Percentiles rank a stretch among this genome's conserved stretches.
Conservation (phyloP, 2,113 vertebrate species). For the Silurus glanis region DNA sequence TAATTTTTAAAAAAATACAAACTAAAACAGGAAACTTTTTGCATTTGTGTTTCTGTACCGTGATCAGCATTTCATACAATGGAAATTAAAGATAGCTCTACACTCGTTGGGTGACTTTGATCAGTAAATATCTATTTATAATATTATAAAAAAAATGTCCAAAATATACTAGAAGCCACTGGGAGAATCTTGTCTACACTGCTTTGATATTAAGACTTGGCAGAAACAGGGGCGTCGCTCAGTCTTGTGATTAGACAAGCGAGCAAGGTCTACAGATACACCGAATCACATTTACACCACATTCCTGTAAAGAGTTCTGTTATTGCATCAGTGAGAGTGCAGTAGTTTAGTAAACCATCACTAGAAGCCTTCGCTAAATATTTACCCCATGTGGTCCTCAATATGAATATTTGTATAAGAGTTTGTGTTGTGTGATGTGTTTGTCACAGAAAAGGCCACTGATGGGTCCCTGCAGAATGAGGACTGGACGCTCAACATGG, state of each 20-base stretch:
- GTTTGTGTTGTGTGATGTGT: slow-evolving; percentile 31
- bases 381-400: neutral
- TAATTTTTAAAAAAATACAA: neutral
- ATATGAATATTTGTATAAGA: neutral
- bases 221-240: neutral
- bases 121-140: no score
- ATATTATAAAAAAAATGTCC: neutral
- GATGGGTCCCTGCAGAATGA: slow-evolving; percentile 95
- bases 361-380: neutral
- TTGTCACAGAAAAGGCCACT: slow-evolving; percentile 87
- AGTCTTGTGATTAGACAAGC: slow-evolving; percentile 4
- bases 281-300: neutral
- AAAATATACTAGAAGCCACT: neutral
- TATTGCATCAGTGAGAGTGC: neutral
- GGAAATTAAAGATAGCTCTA: neutral
- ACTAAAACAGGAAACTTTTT: neutral
- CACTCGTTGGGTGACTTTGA: neutral
- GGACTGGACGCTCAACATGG: slow-evolving; percentile 98
- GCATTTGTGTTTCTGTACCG: neutral
- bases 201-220: neutral
- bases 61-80: neutral
- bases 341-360: neutral
- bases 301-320: neutral
- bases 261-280: neutral
- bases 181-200: neutral